Evolutionary conservation across 2,888 invertebrate species (phyloP).

Genomic region (Caenorhabditis macrosperma): DNA sequence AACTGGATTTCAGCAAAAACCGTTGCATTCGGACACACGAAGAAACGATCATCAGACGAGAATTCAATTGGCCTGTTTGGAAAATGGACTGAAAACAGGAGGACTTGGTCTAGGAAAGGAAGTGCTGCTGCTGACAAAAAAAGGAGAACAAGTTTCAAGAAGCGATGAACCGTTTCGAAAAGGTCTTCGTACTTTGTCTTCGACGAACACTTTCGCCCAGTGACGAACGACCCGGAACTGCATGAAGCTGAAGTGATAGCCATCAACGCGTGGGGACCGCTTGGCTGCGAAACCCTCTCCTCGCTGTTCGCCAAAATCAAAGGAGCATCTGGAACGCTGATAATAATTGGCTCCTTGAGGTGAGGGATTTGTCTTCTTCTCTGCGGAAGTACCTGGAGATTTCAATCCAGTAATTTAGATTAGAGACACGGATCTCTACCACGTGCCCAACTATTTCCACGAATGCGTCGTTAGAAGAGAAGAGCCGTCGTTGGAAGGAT

Average conservation of each 20-base stretch:
- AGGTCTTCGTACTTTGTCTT: slow-evolving; percentile 81
- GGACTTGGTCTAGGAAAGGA: slow-evolving; percentile 82
- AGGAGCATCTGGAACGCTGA: slow-evolving; percentile 80
- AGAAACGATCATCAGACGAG: slow-evolving; percentile 69
- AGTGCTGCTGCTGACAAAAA: slow-evolving; percentile 82
- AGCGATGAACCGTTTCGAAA: slow-evolving; percentile 81
- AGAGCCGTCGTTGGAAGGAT: too few relatives aligned
- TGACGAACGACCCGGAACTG: too few relatives aligned
- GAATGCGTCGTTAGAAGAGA: too few relatives aligned
- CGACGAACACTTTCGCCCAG: slow-evolving; percentile 65
- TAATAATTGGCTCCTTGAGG: too few relatives aligned
- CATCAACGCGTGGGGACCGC: too few relatives aligned
- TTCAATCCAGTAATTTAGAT: too few relatives aligned
- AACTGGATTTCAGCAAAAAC: slow-evolving; percentile 75
- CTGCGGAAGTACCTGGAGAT: too few relatives aligned
- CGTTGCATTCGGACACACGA: slow-evolving; percentile 76
- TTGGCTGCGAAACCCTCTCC: too few relatives aligned
- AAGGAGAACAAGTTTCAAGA: slow-evolving; percentile 81
- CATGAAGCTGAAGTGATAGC: too few relatives aligned
- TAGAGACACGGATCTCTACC: too few relatives aligned
- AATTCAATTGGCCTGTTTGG: slow-evolving; percentile 82
- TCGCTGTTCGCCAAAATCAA: slow-evolving; percentile 81
- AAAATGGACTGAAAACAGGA: slow-evolving; percentile 82
- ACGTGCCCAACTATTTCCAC: too few relatives aligned
- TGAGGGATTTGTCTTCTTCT: too few relatives aligned